Percentiles rank a stretch among this genome's conserved stretches.
These are phyloP conservation scores for Microcebus ravelobensis DNA, from an alignment of 2,113 vertebrate species.

Conservation along the genomic window DNA sequence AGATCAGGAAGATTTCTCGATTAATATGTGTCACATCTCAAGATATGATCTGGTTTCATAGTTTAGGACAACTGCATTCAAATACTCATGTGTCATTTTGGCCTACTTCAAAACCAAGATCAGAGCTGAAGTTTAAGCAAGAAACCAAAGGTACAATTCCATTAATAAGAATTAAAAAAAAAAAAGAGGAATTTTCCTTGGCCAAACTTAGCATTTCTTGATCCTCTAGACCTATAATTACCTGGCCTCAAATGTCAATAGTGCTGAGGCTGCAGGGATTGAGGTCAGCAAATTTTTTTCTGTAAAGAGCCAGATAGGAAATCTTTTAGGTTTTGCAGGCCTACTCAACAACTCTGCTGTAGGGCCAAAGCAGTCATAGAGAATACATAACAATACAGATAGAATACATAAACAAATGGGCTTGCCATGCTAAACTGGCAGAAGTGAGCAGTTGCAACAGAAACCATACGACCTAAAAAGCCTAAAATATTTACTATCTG, in stretches of 20 bases:
- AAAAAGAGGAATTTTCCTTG: not conserved
- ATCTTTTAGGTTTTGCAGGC: not conserved
- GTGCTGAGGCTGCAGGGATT: not conserved
- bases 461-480: not conserved
- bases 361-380: not conserved
- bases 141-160: not conserved
- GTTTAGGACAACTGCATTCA: not conserved
- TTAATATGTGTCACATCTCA: not conserved
- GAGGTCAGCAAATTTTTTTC: not conserved
- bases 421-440: not conserved
- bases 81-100: conserved; percentile 48
- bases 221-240: not conserved
- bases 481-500: not conserved
- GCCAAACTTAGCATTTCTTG: not conserved
- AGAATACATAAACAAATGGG: not conserved
- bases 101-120: conserved; percentile 76
- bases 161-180: not conserved
- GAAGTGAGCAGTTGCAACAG: not conserved
- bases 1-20: not conserved
- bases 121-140: not conserved
- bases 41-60: not conserved
- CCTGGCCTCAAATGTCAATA: not conserved
- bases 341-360: not conserved
- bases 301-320: not conserved
- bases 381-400: not conserved